Evolutionary conservation across 2,888 invertebrate genomes (phyloP), one percentile per base, ranked within the genome.

Genomic region (Trichogramma evanescens): DNA sequence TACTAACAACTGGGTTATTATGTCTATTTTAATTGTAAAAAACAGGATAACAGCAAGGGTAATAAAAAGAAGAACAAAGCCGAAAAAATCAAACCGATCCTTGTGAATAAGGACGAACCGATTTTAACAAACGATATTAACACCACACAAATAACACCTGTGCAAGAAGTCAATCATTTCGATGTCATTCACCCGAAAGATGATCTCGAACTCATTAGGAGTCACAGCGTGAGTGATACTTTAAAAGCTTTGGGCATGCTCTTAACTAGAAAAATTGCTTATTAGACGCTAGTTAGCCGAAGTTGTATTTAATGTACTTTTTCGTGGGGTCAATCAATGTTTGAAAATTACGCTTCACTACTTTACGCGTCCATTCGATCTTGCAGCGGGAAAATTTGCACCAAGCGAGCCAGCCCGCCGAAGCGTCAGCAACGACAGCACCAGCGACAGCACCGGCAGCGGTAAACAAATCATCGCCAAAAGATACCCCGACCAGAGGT

Each of bases 171-270:
- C 64, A 92, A 91, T 83, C 86, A 88, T 79, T 91, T 91, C 79
- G 89, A 89, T 73, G 82, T 85, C 73, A 86, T 85, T 77, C 87
- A 86, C 68, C 92, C 93, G 56, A 92, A 91, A 82, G 93, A 93
- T 80, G 90, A 90, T 65, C 76, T 84, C 64, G 84, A 84, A 74
- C 76, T 86, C 65, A 78, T 80, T 66, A 78, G 78, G 67, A 77
- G 78, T 67, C 77, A 78, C 61, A 80, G 79, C 71, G 82, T 82
- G 77, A 81, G 82, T 81, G 68, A 39, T 54, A 56, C 54, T 49
- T 44, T 51, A 44, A 53, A 46, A 49, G 63, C 52, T 62, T 61
- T 51, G 26, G 50, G 59, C 55, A 60, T 58, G 55, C 8, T 42
- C 56, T 42, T 45, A 50, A 40, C 50, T 53, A 48, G 48, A 13